Evolutionary conservation across 1,140 invertebrate species (phyloP), one percentile per base, ranked within the genome.

Genomic region (Drosophila kohkoa): DNA sequence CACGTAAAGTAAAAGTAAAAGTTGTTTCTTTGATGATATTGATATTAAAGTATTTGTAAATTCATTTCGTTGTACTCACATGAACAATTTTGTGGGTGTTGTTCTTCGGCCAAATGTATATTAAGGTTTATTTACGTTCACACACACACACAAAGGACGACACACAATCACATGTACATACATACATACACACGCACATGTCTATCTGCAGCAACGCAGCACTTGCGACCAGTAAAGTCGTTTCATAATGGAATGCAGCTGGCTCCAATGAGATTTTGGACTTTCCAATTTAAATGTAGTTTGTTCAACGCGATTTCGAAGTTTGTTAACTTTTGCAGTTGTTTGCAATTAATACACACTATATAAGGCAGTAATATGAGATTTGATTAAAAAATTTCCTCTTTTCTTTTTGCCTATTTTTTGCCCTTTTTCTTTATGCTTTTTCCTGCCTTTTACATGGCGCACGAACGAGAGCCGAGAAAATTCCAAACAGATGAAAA

Each of bases 401-500:
- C 8, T 49, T 57, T 48, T 48, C 28, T 52, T 59, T 38, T 38
- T 58, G n/a, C 41, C 38, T 64, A 58, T 45, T 48, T 52, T 64
- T 63, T 52, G 8, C 35, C n/a, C 28, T 51, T 38, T 43, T 51
- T 58, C 49, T 64, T 74, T 77, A 25, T 25, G 20, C 20, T 74
- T 54, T 43, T 63, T 67, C 15, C 30, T 66, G 20, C 43, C 41
- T 72, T 79, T 82, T 62, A 74, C 81, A 72, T 68, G 75, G 66
- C 80, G 58, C 65, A 71, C 82, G 72, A 80, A 72, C 76, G 67
- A 83, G 73, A 80, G 77, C 80, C 82, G 82, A 87, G 82, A 87
- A 87, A 82, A 88, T 87, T 88, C 83, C 81, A 85, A 88, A 88
- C 83, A 88, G 83, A 63, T 73, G 81, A 80, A 55, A 59, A 85